A percentile compares a stretch with the other conserved stretches of the same genome.
Conservation (phyloP, 1,140 invertebrate species). For the Tribolium madens region DNA sequence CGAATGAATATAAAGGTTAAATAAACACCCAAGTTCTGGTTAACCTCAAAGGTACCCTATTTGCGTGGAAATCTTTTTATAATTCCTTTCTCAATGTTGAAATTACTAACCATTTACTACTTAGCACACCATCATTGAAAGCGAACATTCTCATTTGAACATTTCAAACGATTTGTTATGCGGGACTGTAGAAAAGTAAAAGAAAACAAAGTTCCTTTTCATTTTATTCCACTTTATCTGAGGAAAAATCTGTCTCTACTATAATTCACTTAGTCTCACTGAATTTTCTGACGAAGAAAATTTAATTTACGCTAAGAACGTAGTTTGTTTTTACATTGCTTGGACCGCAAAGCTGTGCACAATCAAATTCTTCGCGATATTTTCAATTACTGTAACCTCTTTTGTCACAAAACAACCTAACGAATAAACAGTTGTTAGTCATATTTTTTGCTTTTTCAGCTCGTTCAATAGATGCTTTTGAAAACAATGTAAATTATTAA, state of each 20-base stretch:
- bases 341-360: slow-evolving; percentile 19
- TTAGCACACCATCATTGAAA: neutral
- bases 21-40: slow-evolving; percentile 38
- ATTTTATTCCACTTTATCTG: slow-evolving; percentile 30
- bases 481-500: neutral
- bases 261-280: slow-evolving; percentile 35
- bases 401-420: neutral
- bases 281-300: slow-evolving; percentile 32
- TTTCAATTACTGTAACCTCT: neutral
- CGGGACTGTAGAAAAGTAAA: slow-evolving; percentile 15
- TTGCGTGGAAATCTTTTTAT: slow-evolving; percentile 22
- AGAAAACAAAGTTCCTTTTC: slow-evolving; percentile 33
- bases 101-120: slow-evolving; percentile 16
- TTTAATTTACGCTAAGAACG: slow-evolving; percentile 29
- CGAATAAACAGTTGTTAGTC: neutral
- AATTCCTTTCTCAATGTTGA: neutral
- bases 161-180: slow-evolving; percentile 27
- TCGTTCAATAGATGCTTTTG: neutral
- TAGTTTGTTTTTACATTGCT: slow-evolving; percentile 20
- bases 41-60: slow-evolving; percentile 13
- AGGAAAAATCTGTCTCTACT: slow-evolving; percentile 35
- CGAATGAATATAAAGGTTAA: slow-evolving; percentile 33
- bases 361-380: slow-evolving; percentile 25
- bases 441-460: neutral
- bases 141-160: slow-evolving; percentile 11